Conservation (phyloP, 2,888 invertebrate species). For the Dolichopus griseipennis region DNA sequence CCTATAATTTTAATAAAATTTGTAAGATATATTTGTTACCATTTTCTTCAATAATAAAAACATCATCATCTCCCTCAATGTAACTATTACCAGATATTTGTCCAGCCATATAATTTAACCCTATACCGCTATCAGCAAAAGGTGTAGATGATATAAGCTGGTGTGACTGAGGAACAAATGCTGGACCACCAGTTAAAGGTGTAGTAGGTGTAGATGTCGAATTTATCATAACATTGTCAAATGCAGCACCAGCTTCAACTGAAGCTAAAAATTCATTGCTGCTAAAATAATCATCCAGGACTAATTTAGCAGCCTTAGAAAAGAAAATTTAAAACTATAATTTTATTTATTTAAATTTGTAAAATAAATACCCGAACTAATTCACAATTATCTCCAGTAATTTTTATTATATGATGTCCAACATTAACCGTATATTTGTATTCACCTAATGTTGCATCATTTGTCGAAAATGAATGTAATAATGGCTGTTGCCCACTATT, state of each 20-base stretch:
- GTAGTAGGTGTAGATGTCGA: constrained; percentile 36
- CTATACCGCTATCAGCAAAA: constrained; percentile 41
- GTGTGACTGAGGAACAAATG: constrained; percentile 26
- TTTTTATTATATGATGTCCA: constrained; percentile 73
- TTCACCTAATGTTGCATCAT: constrained; percentile 76
- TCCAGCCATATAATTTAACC: constrained; percentile 38
- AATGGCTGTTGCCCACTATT: constrained; percentile 37
- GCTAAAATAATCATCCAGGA: constrained; percentile 75
- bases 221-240: constrained; percentile 38
- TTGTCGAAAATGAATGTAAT: constrained; percentile 72
- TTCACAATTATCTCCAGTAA: constrained; percentile 76
- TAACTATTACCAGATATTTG: constrained; percentile 26
- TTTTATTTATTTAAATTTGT: neutral
- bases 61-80: constrained; percentile 40
- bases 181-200: constrained; percentile 24
- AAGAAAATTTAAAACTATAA: constrained; percentile 13
- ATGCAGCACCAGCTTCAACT: constrained; percentile 40
- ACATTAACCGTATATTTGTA: constrained; percentile 82
- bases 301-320: constrained; percentile 71
- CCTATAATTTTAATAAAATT: neutral
- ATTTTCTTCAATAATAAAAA: constrained; percentile 34
- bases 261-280: constrained; percentile 43
- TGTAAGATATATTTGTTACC: constrained; percentile 20
- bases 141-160: constrained; percentile 26
- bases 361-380: constrained; percentile 63